A percentile compares a stretch with the other conserved stretches of the same genome.
These are phyloP conservation scores for Drosophila pseudoananassae DNA, from an alignment of 1,140 invertebrate species.

Conservation along the genomic window DNA sequence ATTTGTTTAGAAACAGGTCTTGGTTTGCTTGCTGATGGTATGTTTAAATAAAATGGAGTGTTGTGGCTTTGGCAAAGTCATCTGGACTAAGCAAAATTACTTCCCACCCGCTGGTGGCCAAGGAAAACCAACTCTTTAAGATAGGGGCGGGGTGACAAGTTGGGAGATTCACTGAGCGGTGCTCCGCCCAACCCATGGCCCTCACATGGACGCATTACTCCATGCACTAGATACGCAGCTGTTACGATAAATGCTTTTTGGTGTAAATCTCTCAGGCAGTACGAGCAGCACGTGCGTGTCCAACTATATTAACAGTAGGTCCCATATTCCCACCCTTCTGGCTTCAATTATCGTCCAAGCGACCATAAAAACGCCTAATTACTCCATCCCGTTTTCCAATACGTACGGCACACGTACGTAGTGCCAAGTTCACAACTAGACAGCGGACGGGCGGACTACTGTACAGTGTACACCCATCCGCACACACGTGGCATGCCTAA, in stretches of 20 bases:
- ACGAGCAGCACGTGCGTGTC: conserved; percentile 62
- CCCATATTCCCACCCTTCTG: conserved; percentile 4
- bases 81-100: no score
- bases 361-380: conserved; percentile 69
- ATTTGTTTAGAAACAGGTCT: no score
- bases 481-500: not conserved
- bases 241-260: conserved; percentile 50
- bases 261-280: conserved; percentile 57
- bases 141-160: not conserved
- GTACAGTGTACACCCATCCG: not conserved
- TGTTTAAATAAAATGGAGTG: no score
- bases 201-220: not conserved
- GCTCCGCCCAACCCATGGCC: not conserved
- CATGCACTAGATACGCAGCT: conserved; percentile 5
- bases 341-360: conserved; percentile 69
- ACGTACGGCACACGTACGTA: conserved; percentile 14
- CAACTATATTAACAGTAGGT: conserved; percentile 50
- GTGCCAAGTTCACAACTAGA: not conserved
- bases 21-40: no score
- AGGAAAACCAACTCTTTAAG: not conserved
- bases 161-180: not conserved
- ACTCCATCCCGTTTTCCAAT: conserved; percentile 55
- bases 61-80: no score
- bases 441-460: not conserved
- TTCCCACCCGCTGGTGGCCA: no score